Conservation (phyloP, 2,113 vertebrate genomes). For the Nycticebus coucang region DNA sequence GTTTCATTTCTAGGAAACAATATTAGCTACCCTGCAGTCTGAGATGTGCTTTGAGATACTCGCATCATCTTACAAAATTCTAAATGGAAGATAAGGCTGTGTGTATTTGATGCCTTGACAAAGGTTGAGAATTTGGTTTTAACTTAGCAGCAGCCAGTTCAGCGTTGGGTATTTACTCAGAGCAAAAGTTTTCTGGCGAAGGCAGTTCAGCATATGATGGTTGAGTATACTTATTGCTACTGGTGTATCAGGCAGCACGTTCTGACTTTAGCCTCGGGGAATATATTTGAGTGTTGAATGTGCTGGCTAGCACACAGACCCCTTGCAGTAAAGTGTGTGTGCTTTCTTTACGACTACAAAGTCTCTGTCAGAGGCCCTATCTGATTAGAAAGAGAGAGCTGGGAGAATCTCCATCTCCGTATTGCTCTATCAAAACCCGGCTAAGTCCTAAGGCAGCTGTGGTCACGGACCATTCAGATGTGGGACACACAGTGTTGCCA, state of each 20-base stretch:
- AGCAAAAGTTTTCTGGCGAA: slow-evolving; percentile 51
- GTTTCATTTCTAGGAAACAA: background rate
- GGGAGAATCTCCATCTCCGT: background rate
- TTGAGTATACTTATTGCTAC: background rate
- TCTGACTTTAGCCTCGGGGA: background rate
- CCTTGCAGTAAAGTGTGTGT: background rate
- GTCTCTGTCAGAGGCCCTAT: background rate
- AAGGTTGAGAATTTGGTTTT: slow-evolving; percentile 60
- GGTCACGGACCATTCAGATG: no score
- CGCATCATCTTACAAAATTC: rapidly evolving
- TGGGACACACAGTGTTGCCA: rapidly evolving
- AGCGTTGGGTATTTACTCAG: slow-evolving; percentile 51
- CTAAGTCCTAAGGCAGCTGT: background rate
- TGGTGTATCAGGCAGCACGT: background rate
- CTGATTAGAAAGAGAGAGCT: background rate
- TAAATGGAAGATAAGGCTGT: background rate
- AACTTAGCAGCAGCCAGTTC: slow-evolving; percentile 24
- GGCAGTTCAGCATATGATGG: background rate
- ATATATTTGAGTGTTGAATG: background rate
- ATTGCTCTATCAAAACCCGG: rapidly evolving
- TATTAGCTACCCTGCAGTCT: background rate
- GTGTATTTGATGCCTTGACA: background rate
- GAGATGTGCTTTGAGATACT: background rate
- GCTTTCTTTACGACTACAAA: background rate
- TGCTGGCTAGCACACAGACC: no score